Evolutionary conservation across 2,797 vertebrate genomes (phyloP), one percentile per base, ranked within the genome.

Genomic region (Valencia hispanica): DNA sequence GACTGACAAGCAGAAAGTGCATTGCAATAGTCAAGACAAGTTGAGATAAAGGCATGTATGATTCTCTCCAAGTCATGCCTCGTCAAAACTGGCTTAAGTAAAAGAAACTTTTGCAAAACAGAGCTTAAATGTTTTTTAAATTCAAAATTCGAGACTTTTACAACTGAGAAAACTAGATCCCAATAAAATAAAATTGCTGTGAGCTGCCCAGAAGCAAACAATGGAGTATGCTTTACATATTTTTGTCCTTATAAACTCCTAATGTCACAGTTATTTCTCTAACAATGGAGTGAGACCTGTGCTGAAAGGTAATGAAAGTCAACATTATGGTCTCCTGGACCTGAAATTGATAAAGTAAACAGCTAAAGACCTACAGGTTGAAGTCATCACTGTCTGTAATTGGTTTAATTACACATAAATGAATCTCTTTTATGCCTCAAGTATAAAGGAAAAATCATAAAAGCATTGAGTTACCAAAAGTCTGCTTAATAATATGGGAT

Each of bases 91-190:
- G n/a, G n/a, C n/a, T n/a, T n/a, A n/a, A n/a, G n/a, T n/a, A n/a
- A n/a, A n/a, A n/a, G n/a, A n/a, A n/a, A n/a, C n/a, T n/a, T n/a
- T n/a, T n/a, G n/a, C n/a, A n/a, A n/a, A n/a, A n/a, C n/a, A n/a
- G n/a, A n/a, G n/a, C 36, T 6, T 3, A 39, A 6, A 3, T 39
- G 36, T 39, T 39, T 39, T 3, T 39, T 39, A 39, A 39, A 39
- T 39, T 39, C 6, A 39, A 39, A 39, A 39, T 39, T 39, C 6
- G 43, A 53, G n/a, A 18, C 75, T 86, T 93, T 92, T 88, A 91
- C 87, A 89, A 90, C 86, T 83, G 11, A 66, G 20, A 25, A 25
- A 36, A 36, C 3, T 63, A 63, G 1, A 20, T 5, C 2, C 3
- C 11, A 20, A 41, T 36, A 14, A 41, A 39, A 65, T 39, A 65